Evolutionary conservation across 2,113 vertebrate species (phyloP).

Genomic region (Platanista minor): DNA sequence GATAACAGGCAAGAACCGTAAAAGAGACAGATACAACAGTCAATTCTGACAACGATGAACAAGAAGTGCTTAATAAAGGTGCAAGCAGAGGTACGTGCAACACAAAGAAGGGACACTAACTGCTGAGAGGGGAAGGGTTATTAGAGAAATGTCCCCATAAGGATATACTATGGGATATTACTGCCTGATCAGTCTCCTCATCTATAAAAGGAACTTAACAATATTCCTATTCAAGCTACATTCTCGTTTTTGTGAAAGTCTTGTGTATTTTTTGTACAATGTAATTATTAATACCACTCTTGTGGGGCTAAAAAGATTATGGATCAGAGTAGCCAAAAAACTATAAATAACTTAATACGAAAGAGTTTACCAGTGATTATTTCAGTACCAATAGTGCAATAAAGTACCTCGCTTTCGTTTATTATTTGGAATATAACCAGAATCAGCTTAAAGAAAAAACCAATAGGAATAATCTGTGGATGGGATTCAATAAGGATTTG

Average conservation of each 20-base stretch:
- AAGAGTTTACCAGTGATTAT: neutral
- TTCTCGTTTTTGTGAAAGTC: neutral
- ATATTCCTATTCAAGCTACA: neutral
- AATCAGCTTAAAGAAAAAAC: neutral
- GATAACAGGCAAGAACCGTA: neutral
- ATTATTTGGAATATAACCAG: neutral
- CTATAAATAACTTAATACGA: neutral
- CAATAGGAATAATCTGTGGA: neutral
- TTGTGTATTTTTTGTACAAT: neutral
- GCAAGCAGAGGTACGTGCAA: neutral
- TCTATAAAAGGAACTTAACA: neutral
- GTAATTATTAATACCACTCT: neutral
- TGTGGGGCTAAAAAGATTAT: neutral
- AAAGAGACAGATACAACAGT: neutral
- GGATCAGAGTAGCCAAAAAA: neutral
- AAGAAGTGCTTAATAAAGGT: neutral
- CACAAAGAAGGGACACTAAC: neutral
- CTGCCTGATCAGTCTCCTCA: neutral
- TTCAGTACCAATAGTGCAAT: neutral
- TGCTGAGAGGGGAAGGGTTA: neutral
- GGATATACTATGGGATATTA: neutral
- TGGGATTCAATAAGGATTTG: neutral
- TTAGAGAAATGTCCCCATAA: neutral
- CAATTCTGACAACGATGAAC: neutral
- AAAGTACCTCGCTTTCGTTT: neutral